Base-by-base conservation (phyloP, 2,888 invertebrate species). In the Agrilus cyanescens region DNA sequence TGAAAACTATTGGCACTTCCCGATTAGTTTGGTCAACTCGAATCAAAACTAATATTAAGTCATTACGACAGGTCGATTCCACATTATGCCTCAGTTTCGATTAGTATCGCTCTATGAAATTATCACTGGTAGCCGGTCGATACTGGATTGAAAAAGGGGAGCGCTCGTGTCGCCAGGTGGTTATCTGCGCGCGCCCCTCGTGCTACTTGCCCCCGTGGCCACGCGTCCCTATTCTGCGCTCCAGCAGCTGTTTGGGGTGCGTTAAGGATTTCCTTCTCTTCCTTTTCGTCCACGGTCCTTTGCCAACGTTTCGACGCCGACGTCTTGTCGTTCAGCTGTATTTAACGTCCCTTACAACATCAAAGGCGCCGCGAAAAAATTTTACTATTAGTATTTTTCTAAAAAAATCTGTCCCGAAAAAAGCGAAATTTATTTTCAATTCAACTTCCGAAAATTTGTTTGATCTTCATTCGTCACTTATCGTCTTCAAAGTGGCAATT, bases 81-180 rank as follows among this genome's bases (percentile, higher is more conserved):
- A 37, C 48, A 46, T 48, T 39, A 46, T 49, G 49, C 38, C 47
- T 47, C 40, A 46, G 49, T 50, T 52, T 52, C 52, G 52, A 53
- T 53, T 52, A 50, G 50, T 50, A 50, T 50, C 50, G 46, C 51
- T 48, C 50, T 49, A 53, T 50, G 49, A 52, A 49, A 47, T 59
- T 61, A 59, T 61, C 58, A 59, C 63, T 60, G 57, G 55, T 61
- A 61, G 61, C 62, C 61, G 67, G 65, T 67, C 67, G 66, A 67
- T 67, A 67, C 59, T 60, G 62, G 60, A 65, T 65, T 64, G 65
- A 66, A 63, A 61, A 53, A 49, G 52, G 60, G 63, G 62, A 63
- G 62, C 63, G 61, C 58, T 64, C 53, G 70, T 66, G 60, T 72
- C 62, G 58, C 65, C 65, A 66, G 66, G 65, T 66, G 66, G 65